Evolutionary conservation across 2,113 vertebrate genomes (phyloP).

Genomic region (Caranx ignobilis): DNA sequence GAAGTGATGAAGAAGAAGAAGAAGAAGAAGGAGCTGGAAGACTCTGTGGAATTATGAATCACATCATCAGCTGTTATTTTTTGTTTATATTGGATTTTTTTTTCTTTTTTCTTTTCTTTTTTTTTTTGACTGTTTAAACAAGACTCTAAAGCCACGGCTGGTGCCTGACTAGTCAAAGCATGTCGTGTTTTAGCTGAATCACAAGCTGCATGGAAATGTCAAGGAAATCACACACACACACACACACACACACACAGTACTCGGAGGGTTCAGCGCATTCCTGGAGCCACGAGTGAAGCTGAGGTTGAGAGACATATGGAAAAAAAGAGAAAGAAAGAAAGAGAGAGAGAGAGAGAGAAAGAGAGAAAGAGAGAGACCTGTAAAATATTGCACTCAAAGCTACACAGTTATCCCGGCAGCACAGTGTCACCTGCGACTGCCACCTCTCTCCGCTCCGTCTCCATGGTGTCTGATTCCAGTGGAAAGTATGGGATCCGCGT

Average conservation of each 20-base stretch:
- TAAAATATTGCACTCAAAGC: conserved; percentile 88
- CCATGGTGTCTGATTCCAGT: conserved; percentile 82
- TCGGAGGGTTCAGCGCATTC: conserved; percentile 67
- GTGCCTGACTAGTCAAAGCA: conserved; percentile 80
- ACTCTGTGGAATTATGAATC: conserved; percentile 58
- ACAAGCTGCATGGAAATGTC: conserved; percentile 73
- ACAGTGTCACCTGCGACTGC: conserved; percentile 75
- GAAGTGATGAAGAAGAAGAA: conserved; percentile 21
- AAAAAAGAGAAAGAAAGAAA: conserved; percentile 29
- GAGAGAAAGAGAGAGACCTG: conserved; percentile 59
- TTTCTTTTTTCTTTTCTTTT: conserved; percentile 16
- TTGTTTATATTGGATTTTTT: conserved; percentile 20
- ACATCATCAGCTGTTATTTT: conserved; percentile 54
- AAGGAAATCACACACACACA: conserved; percentile 65
- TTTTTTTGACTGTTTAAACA: conserved; percentile 69
- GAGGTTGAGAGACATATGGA: conserved; percentile 64
- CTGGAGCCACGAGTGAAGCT: conserved; percentile 55
- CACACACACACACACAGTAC: conserved; percentile 59
- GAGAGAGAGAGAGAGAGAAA: not conserved
- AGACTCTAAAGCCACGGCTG: conserved; percentile 65
- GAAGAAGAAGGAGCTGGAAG: conserved; percentile 46
- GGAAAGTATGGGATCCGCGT: conserved; percentile 81
- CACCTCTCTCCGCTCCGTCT: conserved; percentile 75
- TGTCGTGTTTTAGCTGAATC: conserved; percentile 77
- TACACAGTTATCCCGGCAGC: conserved; percentile 77